Base-by-base conservation (phyloP, 2,888 invertebrate species). In the Formica aserva region DNA sequence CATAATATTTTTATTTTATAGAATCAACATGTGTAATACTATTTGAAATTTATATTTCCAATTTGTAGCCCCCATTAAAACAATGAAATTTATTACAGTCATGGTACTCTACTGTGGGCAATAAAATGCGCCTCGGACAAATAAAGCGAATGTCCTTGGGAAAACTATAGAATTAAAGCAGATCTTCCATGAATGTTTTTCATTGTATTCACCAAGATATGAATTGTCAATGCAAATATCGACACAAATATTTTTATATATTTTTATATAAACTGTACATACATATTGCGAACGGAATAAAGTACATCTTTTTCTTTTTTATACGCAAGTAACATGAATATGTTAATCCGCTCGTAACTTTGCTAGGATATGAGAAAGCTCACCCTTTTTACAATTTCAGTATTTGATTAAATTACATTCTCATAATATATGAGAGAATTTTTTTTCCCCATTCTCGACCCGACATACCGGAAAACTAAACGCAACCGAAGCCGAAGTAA, bases 91-190 rank as follows among this genome's bases (percentile, higher is more conserved):
- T 82, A 78, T 86, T 81, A 76, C 83, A 74, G 65, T 71, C 55
- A 71, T 35, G 22, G 66, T 66, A 66, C 57, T 90, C 88, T 86
- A 88, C 83, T 81, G 66, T 66, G 71, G 48, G 71, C 84, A 85
- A 87, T 91, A 91, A 91, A 91, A 90, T 85, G 83, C 71, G 77
- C 76, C 74, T 82, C 82, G 22, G 32, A 38, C 86, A 85, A 89
- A 90, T 87, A 90, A 87, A 83, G 86, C 84, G 72, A 78, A 81
- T 55, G 63, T 82, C 83, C 85, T 83, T 77, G 75, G 86, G 86
- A 83, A 86, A 84, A 87, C 84, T 82, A 86, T 87, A 26, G 26
- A 8, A 69, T 69, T 69, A 86, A 88, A 83, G 69, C 72, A 78
- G 77, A 88, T 88, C 84, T 77, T 60, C 62, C 74, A 55, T n/a